Conservation (phyloP, 2,113 vertebrate genomes). For the Cryptomyrus ogoouensis region DNA sequence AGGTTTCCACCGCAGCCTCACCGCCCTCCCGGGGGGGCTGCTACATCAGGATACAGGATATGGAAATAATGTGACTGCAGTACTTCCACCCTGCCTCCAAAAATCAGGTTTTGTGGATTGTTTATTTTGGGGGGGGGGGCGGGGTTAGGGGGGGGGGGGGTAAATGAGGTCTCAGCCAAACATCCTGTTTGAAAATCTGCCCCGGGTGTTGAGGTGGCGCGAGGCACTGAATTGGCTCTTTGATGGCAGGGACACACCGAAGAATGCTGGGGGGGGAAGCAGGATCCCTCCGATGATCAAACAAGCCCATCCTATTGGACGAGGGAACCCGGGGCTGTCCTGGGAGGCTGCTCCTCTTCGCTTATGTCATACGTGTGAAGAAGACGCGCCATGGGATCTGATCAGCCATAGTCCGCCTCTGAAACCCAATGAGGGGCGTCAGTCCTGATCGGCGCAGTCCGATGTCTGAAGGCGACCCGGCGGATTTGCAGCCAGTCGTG, state of each 20-base stretch:
- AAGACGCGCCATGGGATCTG: background rate
- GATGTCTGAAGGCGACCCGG: background rate
- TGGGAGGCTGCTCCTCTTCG: background rate
- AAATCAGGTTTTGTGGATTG: slow-evolving; percentile 77
- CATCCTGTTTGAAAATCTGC: slow-evolving; percentile 79
- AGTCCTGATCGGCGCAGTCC: background rate
- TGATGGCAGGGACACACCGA: slow-evolving; percentile 39
- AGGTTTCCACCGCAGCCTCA: slow-evolving; percentile 57
- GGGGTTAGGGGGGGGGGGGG: slow-evolving; percentile 6
- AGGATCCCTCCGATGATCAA: slow-evolving; percentile 40
- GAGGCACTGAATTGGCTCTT: slow-evolving; percentile 59
- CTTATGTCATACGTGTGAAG: background rate
- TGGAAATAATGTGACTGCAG: slow-evolving; percentile 64
- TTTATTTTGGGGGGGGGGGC: slow-evolving; percentile 76
- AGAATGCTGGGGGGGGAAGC: slow-evolving; percentile 44
- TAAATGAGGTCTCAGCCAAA: slow-evolving; percentile 75
- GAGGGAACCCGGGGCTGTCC: background rate
- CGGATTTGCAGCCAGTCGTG: background rate
- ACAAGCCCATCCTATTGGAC: slow-evolving; percentile 26
- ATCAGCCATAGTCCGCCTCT: background rate
- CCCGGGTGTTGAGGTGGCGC: slow-evolving; percentile 57
- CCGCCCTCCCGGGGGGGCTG: slow-evolving; percentile 45
- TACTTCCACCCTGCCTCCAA: slow-evolving; percentile 70
- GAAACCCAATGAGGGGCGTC: too few species aligned
- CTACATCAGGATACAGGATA: slow-evolving; percentile 59